phyloP scores from a whole-genome alignment of 1,140 invertebrate genomes.

The Olivierus martensii region DNA sequence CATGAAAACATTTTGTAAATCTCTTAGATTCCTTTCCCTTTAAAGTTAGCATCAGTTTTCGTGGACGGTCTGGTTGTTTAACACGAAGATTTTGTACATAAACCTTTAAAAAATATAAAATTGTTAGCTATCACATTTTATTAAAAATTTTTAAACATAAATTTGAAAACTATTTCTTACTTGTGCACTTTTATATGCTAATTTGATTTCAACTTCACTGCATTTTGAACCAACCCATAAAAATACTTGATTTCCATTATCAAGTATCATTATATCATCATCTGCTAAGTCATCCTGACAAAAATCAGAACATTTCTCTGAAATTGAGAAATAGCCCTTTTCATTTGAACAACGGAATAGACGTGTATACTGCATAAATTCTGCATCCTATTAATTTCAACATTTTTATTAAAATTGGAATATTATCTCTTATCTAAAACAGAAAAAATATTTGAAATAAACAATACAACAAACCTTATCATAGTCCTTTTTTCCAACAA shows the following conservation, averaged over 20 bases:
- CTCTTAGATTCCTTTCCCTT: constrained; percentile 91
- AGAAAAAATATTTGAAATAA: not conserved
- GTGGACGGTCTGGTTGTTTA: constrained; percentile 79
- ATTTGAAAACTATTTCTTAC: constrained; percentile 35
- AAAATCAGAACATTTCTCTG: constrained; percentile 99
- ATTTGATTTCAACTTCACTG: constrained; percentile 97
- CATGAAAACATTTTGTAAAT: constrained; percentile 98
- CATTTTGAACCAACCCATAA: constrained; percentile 92
- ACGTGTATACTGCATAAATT: constrained; percentile 86
- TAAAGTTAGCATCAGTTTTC: constrained; percentile 89
- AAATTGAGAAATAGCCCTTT: constrained; percentile 97
- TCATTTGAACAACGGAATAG: constrained; percentile 98
- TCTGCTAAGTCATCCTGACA: constrained; percentile 99
- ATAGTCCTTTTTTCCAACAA: constrained; percentile 86
- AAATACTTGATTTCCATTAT: constrained; percentile 96
- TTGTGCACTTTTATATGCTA: constrained; percentile 96
- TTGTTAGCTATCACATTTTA: not conserved
- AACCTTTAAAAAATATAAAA: constrained; percentile 43
- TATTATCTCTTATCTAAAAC: not conserved
- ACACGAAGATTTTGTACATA: constrained; percentile 95
- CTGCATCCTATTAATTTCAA: constrained; percentile 44
- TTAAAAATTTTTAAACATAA: not conserved
- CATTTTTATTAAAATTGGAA: no score
- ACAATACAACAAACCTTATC: constrained; percentile 40
- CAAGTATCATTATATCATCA: constrained; percentile 99